Percentiles rank a stretch among this genome's conserved stretches.
Evolutionary conservation across 1,140 invertebrate genomes (phyloP).

Genomic region (Drosophila auraria): DNA sequence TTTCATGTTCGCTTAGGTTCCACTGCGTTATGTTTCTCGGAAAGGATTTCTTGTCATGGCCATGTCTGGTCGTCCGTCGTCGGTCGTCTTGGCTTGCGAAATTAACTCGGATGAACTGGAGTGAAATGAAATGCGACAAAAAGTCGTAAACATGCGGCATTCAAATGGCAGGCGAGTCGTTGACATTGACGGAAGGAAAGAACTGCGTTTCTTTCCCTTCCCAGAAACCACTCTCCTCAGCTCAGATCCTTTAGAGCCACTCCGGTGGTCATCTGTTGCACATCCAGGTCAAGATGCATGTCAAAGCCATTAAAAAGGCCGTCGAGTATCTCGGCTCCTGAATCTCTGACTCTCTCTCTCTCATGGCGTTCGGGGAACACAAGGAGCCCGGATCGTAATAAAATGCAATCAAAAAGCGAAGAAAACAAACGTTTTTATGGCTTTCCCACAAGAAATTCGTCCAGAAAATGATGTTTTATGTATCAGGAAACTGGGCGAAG

Average conservation of each 20-base stretch:
- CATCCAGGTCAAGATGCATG: constrained; percentile 64
- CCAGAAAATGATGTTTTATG: constrained; percentile 67
- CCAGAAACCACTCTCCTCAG: not conserved
- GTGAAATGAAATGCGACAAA: constrained; percentile 65
- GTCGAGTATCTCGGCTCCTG: constrained; percentile 55
- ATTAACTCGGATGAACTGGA: constrained; percentile 46
- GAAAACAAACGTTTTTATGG: constrained; percentile 46
- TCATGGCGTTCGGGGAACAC: constrained; percentile 32
- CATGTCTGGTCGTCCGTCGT: constrained; percentile 60
- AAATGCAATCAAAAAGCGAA: constrained; percentile 65
- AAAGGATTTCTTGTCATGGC: constrained; percentile 82
- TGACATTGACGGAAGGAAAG: constrained; percentile 19
- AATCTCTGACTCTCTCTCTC: constrained; percentile 9
- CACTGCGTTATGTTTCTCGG: constrained; percentile 78
- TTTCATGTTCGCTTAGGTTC: constrained; percentile 61
- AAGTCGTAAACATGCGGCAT: constrained; percentile 67
- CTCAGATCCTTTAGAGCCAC: constrained; percentile 44
- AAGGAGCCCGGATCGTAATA: constrained; percentile 49
- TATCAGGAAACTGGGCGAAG: constrained; percentile 58
- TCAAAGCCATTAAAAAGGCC: constrained; percentile 71
- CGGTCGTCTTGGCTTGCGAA: constrained; percentile 45
- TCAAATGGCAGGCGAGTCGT: constrained; percentile 73
- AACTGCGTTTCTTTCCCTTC: constrained; percentile 6
- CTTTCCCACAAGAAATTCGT: constrained; percentile 62
- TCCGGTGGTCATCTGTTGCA: constrained; percentile 55